Evolutionary conservation across 2,888 invertebrate genomes (phyloP).

Genomic region (Phlogophora meticulosa): DNA sequence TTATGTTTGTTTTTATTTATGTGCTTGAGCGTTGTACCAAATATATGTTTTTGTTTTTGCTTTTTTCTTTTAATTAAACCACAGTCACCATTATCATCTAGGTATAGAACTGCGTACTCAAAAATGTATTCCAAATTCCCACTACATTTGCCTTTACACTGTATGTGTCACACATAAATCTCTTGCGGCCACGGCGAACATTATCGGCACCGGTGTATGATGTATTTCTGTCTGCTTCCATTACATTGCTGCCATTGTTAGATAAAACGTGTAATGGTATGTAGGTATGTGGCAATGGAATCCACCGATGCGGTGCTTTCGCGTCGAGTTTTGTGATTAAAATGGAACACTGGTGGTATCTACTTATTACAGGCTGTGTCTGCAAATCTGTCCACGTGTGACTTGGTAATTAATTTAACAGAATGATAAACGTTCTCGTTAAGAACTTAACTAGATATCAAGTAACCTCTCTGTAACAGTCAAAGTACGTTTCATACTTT

Average conservation of each 20-base stretch:
- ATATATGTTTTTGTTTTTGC: too few species aligned
- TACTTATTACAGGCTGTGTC: too few species aligned
- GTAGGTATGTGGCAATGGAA: constrained; percentile 11
- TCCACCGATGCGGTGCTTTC: neutral
- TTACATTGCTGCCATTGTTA: constrained; percentile 29
- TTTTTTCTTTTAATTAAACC: too few species aligned
- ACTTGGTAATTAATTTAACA: neutral
- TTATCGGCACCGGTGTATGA: constrained; percentile 25
- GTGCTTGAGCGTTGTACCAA: too few species aligned
- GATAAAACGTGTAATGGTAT: constrained; percentile 6
- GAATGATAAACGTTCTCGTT: neutral
- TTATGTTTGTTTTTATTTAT: too few species aligned
- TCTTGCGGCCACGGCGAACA: constrained; percentile 11
- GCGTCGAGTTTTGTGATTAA: neutral
- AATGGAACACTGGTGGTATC: constrained; percentile 6
- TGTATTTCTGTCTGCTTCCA: constrained; percentile 8
- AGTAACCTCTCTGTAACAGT: neutral
- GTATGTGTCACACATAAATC: constrained; percentile 41
- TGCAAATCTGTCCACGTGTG: neutral
- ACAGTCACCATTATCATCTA: too few species aligned
- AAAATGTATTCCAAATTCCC: constrained; percentile 35
- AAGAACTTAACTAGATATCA: neutral
- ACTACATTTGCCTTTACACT: constrained; percentile 12
- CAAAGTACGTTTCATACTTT: too few species aligned
- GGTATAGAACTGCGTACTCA: neutral